Conservation (phyloP, 2,888 invertebrate genomes). For the Troides helena region DNA sequence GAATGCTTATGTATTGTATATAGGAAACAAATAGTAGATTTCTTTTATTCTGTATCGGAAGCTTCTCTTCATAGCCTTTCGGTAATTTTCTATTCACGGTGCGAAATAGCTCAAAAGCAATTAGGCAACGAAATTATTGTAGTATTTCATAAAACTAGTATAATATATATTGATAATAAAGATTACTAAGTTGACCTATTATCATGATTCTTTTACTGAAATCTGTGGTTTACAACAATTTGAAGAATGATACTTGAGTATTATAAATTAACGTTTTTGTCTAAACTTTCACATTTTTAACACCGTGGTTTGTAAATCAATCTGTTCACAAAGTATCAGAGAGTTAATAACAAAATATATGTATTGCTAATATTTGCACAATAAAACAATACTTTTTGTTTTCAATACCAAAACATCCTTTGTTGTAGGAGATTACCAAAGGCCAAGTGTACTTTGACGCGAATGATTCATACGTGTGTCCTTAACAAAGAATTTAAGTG, state of each 20-base stretch:
- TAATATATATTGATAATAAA: no score
- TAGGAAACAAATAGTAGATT: not conserved
- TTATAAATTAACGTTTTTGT: no score
- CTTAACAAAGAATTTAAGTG: conserved; percentile 40
- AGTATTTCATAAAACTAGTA: no score
- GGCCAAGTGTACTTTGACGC: conserved; percentile 33
- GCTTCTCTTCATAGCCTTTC: no score
- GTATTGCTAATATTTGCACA: conserved; percentile 2
- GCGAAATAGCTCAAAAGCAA: no score
- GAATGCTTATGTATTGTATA: not conserved
- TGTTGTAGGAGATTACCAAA: conserved; percentile 17
- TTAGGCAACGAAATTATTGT: no score
- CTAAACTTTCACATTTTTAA: no score
- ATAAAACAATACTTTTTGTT: conserved; percentile 2
- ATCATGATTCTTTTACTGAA: no score
- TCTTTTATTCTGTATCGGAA: not conserved
- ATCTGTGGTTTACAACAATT: no score
- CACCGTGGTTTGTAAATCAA: not conserved
- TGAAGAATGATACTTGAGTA: no score
- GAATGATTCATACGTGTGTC: conserved; percentile 37
- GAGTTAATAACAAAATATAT: not conserved
- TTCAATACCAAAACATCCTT: conserved; percentile 18
- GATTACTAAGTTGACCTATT: no score
- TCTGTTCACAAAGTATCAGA: not conserved
- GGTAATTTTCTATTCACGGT: no score